Evolutionary conservation across 2,113 vertebrate species (phyloP), one percentile per base, ranked within the genome.

Genomic region (Canis aureus): DNA sequence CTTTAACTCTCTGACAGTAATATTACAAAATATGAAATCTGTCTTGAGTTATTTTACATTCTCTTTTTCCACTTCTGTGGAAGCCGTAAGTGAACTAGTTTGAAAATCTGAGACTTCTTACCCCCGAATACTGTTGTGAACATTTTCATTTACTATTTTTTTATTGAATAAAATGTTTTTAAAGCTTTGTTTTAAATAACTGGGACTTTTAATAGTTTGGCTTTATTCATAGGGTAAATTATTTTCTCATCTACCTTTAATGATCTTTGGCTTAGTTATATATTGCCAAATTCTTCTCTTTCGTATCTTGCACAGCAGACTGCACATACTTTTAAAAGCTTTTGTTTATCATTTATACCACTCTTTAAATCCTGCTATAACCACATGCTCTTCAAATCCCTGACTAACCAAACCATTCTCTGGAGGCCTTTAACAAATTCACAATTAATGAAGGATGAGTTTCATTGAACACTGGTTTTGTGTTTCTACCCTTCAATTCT

Each of bases 271-370:
- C 62, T 96, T 84, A 23, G 74, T 83, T 80, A 66, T 71, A 66
- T 87, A 73, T 84, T 94, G 71, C 27, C 64, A 67, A 95, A 62
- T 79, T 60, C 60, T 96, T 78, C 27, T 78, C n/a, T 76, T 96
- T 95, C 25, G 38, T 76, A 60, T 92, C 17, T 79, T 11, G 25
- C 35, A 96, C 35, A 90, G 43, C 38, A 87, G 80, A 83, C 9
- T 91, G n/a, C 43, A 86, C 43, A 59, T 80, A 66, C 43, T 55
- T 97, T 96, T 80, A 84, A 96, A 96, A 92, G 67, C 78, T 89
- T 88, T 97, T 96, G 22, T 92, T 97, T 96, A 94, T 96, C 55
- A 97, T 97, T 92, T 91, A 97, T 85, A 85, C 35, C 25, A 62
- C 19, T 83, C 67, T 84, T 92, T 96, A 88, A 97, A 82, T 94